phyloP scores from a whole-genome alignment of 2,113 vertebrate species.

The Peromyscus maniculatus region DNA sequence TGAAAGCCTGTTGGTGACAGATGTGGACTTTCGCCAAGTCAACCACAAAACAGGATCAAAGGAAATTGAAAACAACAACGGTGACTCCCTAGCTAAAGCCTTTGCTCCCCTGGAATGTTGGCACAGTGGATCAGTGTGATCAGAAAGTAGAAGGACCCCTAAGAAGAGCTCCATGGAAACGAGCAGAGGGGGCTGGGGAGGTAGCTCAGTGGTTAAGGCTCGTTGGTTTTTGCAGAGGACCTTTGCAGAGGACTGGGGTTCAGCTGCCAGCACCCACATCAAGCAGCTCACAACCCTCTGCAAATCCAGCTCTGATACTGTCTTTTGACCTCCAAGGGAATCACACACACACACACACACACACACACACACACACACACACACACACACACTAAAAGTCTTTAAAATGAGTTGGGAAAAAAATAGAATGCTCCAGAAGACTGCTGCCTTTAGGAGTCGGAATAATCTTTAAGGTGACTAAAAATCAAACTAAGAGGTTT shows the following conservation, averaged over 20 bases:
- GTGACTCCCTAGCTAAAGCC: neutral
- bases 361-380: neutral
- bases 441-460: neutral
- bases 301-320: neutral
- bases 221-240: no score
- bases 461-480: fast-evolving
- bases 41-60: conserved; percentile 77
- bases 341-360: neutral
- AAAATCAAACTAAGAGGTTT: neutral
- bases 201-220: neutral
- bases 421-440: neutral
- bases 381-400: neutral
- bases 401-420: neutral
- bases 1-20: conserved; percentile 73
- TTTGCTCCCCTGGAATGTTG: conserved; percentile 52
- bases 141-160: conserved; percentile 27
- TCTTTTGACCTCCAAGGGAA: neutral
- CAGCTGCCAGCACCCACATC: neutral
- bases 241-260: neutral
- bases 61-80: conserved; percentile 65
- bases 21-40: conserved; percentile 77
- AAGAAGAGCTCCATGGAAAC: neutral
- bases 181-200: neutral
- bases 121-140: neutral
- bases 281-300: neutral